Evolutionary conservation across 2,113 vertebrate genomes (phyloP).

Genomic region (Mormoops blainvillei): DNA sequence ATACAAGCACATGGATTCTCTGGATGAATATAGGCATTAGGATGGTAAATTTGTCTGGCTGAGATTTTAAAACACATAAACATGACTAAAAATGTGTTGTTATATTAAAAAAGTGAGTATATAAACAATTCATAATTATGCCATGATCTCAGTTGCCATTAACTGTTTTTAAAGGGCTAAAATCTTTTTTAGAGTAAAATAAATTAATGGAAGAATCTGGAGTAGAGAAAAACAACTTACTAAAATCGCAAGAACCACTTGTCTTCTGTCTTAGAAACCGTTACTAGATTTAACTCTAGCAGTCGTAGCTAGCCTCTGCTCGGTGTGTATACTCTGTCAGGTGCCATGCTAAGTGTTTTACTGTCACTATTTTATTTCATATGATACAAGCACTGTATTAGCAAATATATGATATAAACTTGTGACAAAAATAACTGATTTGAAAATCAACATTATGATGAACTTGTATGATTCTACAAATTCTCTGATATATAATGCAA

Average conservation of each 20-base stretch:
- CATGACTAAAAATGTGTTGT: not conserved
- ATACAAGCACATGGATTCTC: not conserved
- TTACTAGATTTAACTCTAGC: not conserved
- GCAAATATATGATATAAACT: not conserved
- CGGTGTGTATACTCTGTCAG: not conserved
- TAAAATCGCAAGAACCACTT: constrained; percentile 18
- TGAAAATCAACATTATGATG: not conserved
- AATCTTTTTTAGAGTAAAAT: constrained; percentile 6
- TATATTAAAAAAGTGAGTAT: not conserved
- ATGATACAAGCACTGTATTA: not conserved
- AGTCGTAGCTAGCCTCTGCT: not conserved
- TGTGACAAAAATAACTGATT: not conserved
- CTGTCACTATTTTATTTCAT: not conserved
- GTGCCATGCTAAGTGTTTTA: not conserved
- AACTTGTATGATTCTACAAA: not conserved
- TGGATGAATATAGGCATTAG: not conserved
- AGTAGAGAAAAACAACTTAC: not conserved
- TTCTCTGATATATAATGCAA: not conserved
- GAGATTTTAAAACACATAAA: not conserved
- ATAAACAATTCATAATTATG: not conserved
- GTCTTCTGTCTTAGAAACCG: not conserved
- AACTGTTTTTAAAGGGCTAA: constrained; percentile 40
- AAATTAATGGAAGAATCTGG: not conserved
- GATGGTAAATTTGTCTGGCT: not conserved
- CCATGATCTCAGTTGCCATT: constrained; percentile 2